phyloP scores from a whole-genome alignment of 2,888 invertebrate genomes.

The Megastigmus dorsalis region DNA sequence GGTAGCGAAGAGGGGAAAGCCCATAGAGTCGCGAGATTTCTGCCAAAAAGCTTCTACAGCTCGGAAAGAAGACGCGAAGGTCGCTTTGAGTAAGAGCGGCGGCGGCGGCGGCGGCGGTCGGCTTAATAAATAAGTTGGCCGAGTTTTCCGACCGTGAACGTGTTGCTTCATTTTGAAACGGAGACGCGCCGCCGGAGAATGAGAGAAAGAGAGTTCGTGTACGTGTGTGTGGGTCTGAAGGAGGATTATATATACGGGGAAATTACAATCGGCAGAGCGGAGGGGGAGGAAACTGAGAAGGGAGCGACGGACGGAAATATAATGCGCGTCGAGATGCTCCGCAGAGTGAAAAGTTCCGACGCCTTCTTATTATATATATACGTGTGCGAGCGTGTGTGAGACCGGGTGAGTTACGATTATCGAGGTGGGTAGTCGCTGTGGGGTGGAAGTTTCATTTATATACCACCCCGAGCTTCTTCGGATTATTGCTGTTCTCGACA shows the following conservation, averaged over 20 bases:
- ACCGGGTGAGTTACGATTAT: too few relatives aligned
- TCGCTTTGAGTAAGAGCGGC: neutral
- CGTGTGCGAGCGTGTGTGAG: too few relatives aligned
- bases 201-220: neutral
- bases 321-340: neutral
- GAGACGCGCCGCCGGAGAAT: conserved; percentile 1
- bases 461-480: too few relatives aligned
- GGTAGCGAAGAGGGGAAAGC: neutral
- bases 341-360: neutral
- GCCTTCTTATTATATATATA: too few relatives aligned
- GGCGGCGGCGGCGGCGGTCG: neutral
- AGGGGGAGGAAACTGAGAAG: conserved; percentile 10
- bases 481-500: too few relatives aligned
- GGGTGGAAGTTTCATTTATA: too few relatives aligned
- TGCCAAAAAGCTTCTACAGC: neutral
- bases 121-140: conserved; percentile 49
- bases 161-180: conserved; percentile 50
- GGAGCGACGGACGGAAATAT: conserved; percentile 31
- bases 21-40: neutral
- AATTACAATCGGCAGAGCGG: conserved; percentile 17
- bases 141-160: conserved; percentile 55
- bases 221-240: neutral
- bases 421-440: too few relatives aligned
- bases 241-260: neutral
- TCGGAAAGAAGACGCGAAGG: neutral